Conservation (phyloP, 2,797 vertebrate genomes). For the Anniella stebbinsi region DNA sequence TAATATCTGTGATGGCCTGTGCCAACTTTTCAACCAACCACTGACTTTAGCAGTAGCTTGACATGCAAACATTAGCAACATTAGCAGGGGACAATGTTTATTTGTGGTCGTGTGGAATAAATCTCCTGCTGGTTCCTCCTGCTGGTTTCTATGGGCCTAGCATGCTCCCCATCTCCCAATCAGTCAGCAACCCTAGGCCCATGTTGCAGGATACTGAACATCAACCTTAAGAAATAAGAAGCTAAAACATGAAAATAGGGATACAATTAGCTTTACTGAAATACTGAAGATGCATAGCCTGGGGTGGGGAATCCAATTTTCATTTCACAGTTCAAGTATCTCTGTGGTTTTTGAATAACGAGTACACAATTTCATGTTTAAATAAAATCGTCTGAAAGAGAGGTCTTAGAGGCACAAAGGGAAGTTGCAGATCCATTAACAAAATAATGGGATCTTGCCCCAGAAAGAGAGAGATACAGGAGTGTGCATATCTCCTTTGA, state of each 20-base stretch:
- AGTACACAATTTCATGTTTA: neutral
- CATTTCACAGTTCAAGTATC: neutral
- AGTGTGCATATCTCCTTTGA: neutral
- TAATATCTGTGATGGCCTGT: neutral
- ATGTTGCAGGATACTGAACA: neutral
- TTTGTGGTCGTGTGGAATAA: neutral
- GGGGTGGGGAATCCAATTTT: neutral
- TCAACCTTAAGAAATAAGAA: neutral
- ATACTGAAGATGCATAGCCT: neutral
- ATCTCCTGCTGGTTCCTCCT: neutral
- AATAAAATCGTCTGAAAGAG: neutral
- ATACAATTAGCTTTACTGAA: neutral
- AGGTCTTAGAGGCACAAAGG: neutral
- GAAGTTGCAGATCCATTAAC: neutral
- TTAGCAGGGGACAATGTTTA: neutral
- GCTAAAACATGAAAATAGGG: neutral
- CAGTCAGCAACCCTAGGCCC: neutral
- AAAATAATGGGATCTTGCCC: neutral
- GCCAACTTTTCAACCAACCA: neutral
- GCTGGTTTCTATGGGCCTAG: neutral
- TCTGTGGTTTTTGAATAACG: neutral
- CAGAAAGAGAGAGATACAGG: neutral
- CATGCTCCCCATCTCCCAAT: neutral
- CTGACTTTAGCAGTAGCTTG: neutral
- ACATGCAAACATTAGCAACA: neutral